Base-by-base conservation (phyloP, 2,888 invertebrate genomes). In the Harpagoxenus sublaevis region DNA sequence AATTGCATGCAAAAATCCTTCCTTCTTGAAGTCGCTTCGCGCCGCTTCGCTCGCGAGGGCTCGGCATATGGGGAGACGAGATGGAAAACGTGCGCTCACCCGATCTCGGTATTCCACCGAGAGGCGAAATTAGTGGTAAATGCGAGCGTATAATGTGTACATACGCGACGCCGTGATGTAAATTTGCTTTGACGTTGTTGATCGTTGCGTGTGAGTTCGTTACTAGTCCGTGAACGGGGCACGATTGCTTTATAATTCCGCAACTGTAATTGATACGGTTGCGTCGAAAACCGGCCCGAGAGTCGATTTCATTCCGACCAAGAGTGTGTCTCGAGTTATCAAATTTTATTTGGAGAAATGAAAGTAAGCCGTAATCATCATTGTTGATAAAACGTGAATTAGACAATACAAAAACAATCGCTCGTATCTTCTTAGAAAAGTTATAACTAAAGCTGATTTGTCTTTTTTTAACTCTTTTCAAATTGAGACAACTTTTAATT, bases 61-160 rank as follows among this genome's bases (percentile, higher is more conserved):
- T 18, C 60, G 48, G 57, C 65, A 70, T 74, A 9, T 73, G 9
- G 57, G 63, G 86, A 85, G 87, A 85, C 86, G 87, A 87, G 62
- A 42, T 71, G 90, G 82, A 81, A 74, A 88, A 74, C 90, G 84
- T 79, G 89, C 85, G 88, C 77, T 35, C 84, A 42, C 48, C 42
- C 81, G 66, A 77, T 31, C 45, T 68, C 39, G 45, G 53, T n/a
- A 57, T 66, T n/a, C 39, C n/a, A 10, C 9, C 81, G 73, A 45
- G 39, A 0, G 35, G 6, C 28, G 57, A 79, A 79, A 79, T 79
- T 48, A 71, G 39, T 55, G 48, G 35, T 39, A 73, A 60, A 79
- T 39, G 60, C 28, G 15, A 39, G 51, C 75, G 75, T 63, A 48
- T 55, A 48, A 23, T 10, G 51, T 60, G 35, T 63, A 23, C 0